Base-by-base conservation (phyloP, 2,113 vertebrate genomes). In the Salvelinus fontinalis region DNA sequence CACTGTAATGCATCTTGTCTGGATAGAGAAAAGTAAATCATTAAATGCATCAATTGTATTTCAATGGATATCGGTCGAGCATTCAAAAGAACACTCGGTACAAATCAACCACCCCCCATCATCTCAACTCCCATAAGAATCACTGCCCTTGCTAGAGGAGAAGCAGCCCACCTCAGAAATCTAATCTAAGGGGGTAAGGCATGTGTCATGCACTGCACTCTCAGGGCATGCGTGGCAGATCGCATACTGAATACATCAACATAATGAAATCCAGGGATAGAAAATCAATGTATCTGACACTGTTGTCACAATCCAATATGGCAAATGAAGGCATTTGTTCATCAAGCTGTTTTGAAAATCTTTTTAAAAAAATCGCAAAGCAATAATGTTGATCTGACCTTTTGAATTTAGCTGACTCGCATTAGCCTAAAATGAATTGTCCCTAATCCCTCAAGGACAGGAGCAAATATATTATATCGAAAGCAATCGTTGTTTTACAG, bases 281-380 rank as follows among this genome's bases (percentile, higher is more conserved):
- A 64, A 91, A 92, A 93, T 92, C 91, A 87, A 92, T 92, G 79
- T 75, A 80, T 86, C 85, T 81, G 86, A 88, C 81, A 67, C 66
- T 78, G 82, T 84, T 81, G 81, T 86, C 83, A 71, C 57, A 85
- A 73, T 84, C 77, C 86, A 85, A 83, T 89, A 88, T 78, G 76
- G 78, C 80, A 84, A 82, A 84, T 73, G 76, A 62, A 77, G 76
- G 84, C 81, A 81, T 86, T 82, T 92, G 81, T 91, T 44, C 79
- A 12, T 49, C n/a, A 16, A n/a, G 57, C 57, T 18, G 16, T 71
- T 39, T 81, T 84, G 74, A 79, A 88, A 83, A 83, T 79, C 77
- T 87, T 88, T 67, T 87, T 57, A 34, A 34, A 34, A 76, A 87
- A 89, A 82, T 80, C 75, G 81, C 71, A 65, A 24, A 29, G 73